Evolutionary conservation across 2,888 invertebrate species (phyloP).

Genomic region (Watsonalla cultraria): DNA sequence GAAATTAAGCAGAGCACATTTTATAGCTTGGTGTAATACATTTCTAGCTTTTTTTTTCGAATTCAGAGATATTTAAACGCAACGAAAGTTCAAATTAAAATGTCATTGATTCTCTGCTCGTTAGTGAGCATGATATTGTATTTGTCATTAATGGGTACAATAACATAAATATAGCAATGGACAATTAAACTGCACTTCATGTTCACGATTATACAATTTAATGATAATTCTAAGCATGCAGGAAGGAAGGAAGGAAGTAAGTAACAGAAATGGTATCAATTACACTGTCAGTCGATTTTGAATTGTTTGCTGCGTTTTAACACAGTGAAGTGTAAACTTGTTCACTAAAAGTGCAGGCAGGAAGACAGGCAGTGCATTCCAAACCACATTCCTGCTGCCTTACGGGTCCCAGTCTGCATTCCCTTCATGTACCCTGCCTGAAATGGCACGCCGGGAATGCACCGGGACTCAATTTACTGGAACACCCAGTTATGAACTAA

Average conservation of each 20-base stretch:
- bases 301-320: background rate
- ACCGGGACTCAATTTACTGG: conserved; percentile 43
- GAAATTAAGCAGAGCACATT: too few species aligned
- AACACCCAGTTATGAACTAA: conserved; percentile 33
- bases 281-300: conserved; percentile 5
- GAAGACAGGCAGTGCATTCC: conserved; percentile 49
- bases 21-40: too few species aligned
- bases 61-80: too few species aligned
- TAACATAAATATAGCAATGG: too few species aligned
- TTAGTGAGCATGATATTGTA: too few species aligned
- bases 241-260: conserved; percentile 14
- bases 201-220: too few species aligned
- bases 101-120: too few species aligned
- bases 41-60: too few species aligned
- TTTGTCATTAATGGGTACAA: too few species aligned
- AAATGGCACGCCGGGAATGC: conserved; percentile 48
- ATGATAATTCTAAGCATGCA: too few species aligned
- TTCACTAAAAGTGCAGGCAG: conserved; percentile 17
- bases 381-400: conserved; percentile 53
- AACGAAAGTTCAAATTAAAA: too few species aligned
- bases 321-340: background rate
- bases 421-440: conserved; percentile 46
- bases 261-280: conserved; percentile 19
- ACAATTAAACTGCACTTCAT: too few species aligned
- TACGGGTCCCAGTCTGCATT: conserved; percentile 41